phyloP scores from a whole-genome alignment of 2,113 vertebrate genomes.

The Gyps fulvus region DNA sequence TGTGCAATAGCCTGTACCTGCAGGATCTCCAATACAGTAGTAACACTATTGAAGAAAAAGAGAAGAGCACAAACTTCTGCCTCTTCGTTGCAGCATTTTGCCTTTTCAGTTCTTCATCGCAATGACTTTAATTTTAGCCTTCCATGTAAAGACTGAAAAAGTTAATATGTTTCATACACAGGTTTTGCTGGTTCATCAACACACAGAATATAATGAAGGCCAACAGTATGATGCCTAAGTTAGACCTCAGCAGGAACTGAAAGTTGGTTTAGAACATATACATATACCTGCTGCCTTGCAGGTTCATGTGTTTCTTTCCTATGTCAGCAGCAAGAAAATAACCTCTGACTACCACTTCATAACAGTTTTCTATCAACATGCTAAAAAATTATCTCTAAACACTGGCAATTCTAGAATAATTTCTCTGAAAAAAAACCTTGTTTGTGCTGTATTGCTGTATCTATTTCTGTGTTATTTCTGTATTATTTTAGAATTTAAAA shows the following conservation, averaged over 20 bases:
- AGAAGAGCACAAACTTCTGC: background rate
- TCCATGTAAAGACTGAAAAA: background rate
- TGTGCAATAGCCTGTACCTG: background rate
- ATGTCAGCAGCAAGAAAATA: background rate
- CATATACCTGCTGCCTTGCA: background rate
- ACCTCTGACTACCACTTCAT: background rate
- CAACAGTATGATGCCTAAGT: background rate
- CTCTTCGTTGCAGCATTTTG: background rate
- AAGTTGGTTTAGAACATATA: background rate
- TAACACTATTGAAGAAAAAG: background rate
- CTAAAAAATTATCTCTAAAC: background rate
- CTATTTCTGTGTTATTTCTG: background rate
- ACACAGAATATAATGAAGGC: background rate
- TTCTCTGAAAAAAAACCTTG: background rate
- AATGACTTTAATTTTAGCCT: background rate
- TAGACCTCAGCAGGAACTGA: background rate
- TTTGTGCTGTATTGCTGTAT: background rate
- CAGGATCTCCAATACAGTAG: background rate
- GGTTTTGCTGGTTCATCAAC: background rate
- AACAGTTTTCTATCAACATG: background rate
- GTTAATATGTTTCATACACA: background rate
- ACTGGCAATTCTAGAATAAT: background rate
- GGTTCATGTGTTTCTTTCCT: background rate
- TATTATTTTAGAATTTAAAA: background rate
- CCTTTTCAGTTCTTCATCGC: background rate